phyloP scores from a whole-genome alignment of 2,797 vertebrate species.

The Hemitrygon akajei region DNA sequence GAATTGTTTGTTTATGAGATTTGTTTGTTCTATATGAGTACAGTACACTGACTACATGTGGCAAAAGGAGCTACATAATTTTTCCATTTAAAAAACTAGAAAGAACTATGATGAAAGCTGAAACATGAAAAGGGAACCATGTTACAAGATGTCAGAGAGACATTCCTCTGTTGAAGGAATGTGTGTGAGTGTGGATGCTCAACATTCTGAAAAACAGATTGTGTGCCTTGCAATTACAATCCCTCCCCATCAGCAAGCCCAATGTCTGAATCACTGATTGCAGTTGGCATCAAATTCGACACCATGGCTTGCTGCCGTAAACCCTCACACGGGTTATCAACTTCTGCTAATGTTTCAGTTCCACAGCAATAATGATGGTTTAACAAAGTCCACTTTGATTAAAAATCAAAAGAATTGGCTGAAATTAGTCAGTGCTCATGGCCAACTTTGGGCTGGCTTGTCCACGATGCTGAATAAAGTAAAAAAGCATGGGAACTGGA shows the following conservation, averaged over 20 bases:
- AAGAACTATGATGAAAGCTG: background rate
- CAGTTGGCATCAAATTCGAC: background rate
- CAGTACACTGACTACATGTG: background rate
- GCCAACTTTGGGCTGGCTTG: background rate
- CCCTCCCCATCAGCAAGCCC: background rate
- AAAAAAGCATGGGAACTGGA: background rate
- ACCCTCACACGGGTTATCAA: background rate
- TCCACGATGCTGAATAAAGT: background rate
- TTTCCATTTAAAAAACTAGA: background rate
- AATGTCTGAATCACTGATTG: background rate
- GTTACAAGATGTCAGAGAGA: too few species aligned
- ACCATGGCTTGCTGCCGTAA: background rate
- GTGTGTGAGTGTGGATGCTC: background rate
- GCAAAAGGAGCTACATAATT: background rate
- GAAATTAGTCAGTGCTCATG: background rate
- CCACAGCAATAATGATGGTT: background rate
- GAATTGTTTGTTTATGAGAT: background rate
- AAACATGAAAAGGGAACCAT: background rate
- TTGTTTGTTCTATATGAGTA: background rate
- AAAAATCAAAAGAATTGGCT: background rate
- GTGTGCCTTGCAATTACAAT: background rate
- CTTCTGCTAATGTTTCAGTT: background rate
- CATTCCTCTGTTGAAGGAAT: background rate
- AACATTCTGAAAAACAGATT: background rate
- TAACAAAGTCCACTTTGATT: slow-evolving; percentile 3